Conservation (phyloP, 2,888 invertebrate species). For the Sturmia bella region DNA sequence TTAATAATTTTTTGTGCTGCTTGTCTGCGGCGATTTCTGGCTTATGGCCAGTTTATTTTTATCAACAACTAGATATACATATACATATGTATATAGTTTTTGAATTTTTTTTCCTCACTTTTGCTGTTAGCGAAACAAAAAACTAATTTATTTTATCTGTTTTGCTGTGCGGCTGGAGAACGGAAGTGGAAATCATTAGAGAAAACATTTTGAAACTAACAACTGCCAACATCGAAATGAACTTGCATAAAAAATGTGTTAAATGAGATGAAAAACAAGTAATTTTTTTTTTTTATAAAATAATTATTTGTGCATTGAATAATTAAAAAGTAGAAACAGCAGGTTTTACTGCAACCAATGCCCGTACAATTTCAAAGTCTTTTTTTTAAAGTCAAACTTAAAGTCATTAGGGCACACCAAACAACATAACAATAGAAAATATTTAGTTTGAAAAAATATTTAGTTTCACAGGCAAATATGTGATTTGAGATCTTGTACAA, state of each 20-base stretch:
- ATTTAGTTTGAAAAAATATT: no score
- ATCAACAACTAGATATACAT: no score
- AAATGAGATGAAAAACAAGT: constrained; percentile 43
- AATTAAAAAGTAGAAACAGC: constrained; percentile 9
- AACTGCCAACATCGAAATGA: not conserved
- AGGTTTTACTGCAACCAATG: not conserved
- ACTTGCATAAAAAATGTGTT: not conserved
- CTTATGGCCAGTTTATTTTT: constrained; percentile 32
- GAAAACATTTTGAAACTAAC: constrained; percentile 33
- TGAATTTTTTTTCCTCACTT: not conserved
- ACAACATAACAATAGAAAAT: no score
- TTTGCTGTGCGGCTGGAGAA: constrained; percentile 22
- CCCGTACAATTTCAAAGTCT: no score
- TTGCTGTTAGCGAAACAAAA: constrained; percentile 26
- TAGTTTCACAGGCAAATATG: no score
- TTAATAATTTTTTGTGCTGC: not conserved
- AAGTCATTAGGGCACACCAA: no score
- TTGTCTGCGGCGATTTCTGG: constrained; percentile 23
- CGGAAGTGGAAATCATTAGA: constrained; percentile 44
- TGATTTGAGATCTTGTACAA: no score
- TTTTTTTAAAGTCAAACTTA: no score
- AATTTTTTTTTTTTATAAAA: not conserved
- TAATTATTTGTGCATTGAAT: constrained; percentile 36
- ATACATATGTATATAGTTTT: not conserved
- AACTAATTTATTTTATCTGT: constrained; percentile 58